phyloP scores from a whole-genome alignment of 2,113 vertebrate species.

The Alectura lathami region DNA sequence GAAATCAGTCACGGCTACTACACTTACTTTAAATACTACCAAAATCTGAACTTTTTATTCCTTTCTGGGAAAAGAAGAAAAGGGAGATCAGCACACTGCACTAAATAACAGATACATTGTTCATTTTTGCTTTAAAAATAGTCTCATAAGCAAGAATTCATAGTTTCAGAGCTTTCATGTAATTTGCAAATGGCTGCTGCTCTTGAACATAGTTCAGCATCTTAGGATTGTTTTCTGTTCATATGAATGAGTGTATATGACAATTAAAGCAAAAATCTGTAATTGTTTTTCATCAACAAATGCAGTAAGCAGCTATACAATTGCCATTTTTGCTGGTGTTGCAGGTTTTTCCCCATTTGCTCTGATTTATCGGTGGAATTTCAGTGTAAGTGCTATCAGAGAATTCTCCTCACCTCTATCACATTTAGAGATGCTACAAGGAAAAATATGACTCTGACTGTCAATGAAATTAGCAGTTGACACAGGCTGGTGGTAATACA shows the following conservation, averaged over 20 bases:
- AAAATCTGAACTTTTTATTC: not conserved
- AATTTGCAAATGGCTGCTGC: not conserved
- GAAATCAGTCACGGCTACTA: not conserved
- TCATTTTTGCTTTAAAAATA: conserved; percentile 1
- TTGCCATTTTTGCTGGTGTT: not conserved
- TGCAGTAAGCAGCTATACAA: not conserved
- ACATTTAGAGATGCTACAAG: not conserved
- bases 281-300: not conserved
- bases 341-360: not conserved
- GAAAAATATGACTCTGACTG: not conserved
- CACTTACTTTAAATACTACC: not conserved
- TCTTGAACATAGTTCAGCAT: not conserved
- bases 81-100: not conserved
- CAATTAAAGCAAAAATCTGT: not conserved
- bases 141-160: not conserved
- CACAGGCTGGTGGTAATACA: not conserved
- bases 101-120: not conserved
- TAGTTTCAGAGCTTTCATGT: not conserved
- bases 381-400: not conserved
- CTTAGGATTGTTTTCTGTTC: not conserved
- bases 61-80: not conserved
- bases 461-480: not conserved
- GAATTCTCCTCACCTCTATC: not conserved
- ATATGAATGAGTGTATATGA: not conserved
- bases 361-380: not conserved